These are phyloP conservation scores for Microplitis deprimator DNA, from an alignment of 2,888 invertebrate genomes.

Conservation along the genomic window DNA sequence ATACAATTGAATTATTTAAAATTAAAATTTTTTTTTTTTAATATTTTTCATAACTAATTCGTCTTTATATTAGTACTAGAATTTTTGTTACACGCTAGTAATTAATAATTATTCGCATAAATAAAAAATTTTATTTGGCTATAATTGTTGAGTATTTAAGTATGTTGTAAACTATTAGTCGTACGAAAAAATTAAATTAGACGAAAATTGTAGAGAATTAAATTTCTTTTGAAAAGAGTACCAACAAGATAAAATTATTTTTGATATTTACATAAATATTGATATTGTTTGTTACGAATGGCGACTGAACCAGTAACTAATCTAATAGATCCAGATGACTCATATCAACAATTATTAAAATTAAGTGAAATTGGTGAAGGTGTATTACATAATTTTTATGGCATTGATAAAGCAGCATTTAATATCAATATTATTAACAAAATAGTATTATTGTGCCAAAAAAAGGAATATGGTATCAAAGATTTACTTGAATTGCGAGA, in stretches of 20 bases:
- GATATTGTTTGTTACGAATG: background rate
- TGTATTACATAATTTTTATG: background rate
- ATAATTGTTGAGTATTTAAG: too few relatives aligned
- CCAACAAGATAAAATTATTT: too few relatives aligned
- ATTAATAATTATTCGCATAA: background rate
- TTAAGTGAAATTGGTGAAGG: background rate
- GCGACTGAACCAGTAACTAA: background rate
- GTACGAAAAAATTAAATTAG: too few relatives aligned
- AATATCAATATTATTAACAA: background rate
- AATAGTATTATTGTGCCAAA: constrained; percentile 1
- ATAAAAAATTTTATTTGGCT: too few relatives aligned
- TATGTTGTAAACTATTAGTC: too few relatives aligned
- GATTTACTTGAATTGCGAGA: background rate
- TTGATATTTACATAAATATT: too few relatives aligned
- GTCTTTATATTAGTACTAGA: background rate
- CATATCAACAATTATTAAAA: background rate
- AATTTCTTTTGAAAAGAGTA: background rate
- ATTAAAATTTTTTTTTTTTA: too few relatives aligned
- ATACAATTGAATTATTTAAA: too few relatives aligned
- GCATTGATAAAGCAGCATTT: constrained; percentile 11
- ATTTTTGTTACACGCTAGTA: background rate
- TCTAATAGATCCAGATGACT: background rate
- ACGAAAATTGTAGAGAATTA: too few relatives aligned
- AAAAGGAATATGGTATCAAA: background rate
- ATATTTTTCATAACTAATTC: background rate